Base-by-base conservation (phyloP, 2,113 vertebrate genomes). In the Clarias gariepinus region DNA sequence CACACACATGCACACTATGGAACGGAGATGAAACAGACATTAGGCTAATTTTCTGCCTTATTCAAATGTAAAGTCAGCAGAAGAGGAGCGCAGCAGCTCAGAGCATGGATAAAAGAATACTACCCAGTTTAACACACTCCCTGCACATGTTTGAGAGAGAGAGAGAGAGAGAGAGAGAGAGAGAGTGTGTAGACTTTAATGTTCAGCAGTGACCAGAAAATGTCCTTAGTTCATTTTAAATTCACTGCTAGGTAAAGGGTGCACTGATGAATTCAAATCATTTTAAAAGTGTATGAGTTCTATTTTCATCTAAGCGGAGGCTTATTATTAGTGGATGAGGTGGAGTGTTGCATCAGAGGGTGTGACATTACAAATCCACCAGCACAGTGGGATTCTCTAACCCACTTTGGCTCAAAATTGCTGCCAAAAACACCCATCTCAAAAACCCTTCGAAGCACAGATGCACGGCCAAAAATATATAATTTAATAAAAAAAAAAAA, bases 51-150 rank as follows among this genome's bases (percentile, higher is more conserved):
- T 88, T 85, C 88, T 85, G 73, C 86, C 88, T 89, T 86, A 89
- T 90, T 90, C 83, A 90, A 89, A 90, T 90, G 90, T 90, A 89
- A 90, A 89, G 90, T 90, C 88, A 89, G 86, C 90, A 88, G 86
- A 88, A 88, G 71, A 86, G 80, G 60, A 86, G 84, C 55, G 78
- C 53, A 36, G 58, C 68, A 77, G 83, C 89, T 86, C 78, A 71
- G 66, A 81, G 84, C 28, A 60, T 64, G 58, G 73, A 53, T 25
- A 61, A 71, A 57, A 63, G 87, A 82, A 73, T 53, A 33, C 33
- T 36, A 76, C 66, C 57, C 47, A 47, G 68, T 61, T 90, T 69
- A 81, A 36, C 66, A 84, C 84, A 79, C 71, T 86, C 63, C 33
- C 80, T 83, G 58, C 76, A 36, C 63, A 13, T 66, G 58, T 87